These are phyloP conservation scores for Drosophila orena DNA, from an alignment of 1,140 invertebrate species.

Conservation along the genomic window DNA sequence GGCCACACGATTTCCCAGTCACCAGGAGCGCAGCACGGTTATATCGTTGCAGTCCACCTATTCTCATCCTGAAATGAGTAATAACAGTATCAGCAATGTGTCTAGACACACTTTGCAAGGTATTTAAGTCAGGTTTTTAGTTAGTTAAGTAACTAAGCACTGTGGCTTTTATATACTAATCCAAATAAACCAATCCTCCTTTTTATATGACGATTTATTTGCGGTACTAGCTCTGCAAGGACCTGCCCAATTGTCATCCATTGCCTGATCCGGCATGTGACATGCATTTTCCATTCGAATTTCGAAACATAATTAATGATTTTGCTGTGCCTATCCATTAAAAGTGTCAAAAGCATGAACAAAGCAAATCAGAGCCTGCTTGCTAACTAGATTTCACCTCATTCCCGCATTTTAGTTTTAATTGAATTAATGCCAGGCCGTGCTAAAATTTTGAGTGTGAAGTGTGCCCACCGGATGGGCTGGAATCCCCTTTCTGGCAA, in stretches of 20 bases:
- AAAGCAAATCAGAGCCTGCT: slow-evolving; percentile 32
- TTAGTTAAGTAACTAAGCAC: background rate
- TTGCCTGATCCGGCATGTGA: slow-evolving; percentile 37
- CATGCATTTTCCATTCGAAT: slow-evolving; percentile 65
- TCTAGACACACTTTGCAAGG: background rate
- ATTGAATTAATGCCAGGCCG: slow-evolving; percentile 71
- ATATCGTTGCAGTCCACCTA: background rate
- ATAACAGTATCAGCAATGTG: background rate
- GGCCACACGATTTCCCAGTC: background rate
- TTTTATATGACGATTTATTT: background rate
- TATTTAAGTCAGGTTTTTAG: background rate
- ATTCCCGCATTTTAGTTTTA: slow-evolving; percentile 34
- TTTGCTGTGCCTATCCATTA: slow-evolving; percentile 73
- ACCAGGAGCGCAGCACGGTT: background rate
- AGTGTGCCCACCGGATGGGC: slow-evolving; percentile 26
- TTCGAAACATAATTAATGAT: slow-evolving; percentile 78
- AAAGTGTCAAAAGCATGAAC: slow-evolving; percentile 70
- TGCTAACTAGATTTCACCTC: slow-evolving; percentile 23
- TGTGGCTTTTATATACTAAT: too few species aligned
- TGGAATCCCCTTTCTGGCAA: slow-evolving; percentile 63
- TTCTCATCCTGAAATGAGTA: too few species aligned
- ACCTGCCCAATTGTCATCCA: background rate
- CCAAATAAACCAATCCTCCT: background rate
- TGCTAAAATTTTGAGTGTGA: slow-evolving; percentile 57
- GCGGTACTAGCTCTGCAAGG: background rate